phyloP scores from a whole-genome alignment of 2,113 vertebrate genomes.

The Ophthalmolycus amberensis region DNA sequence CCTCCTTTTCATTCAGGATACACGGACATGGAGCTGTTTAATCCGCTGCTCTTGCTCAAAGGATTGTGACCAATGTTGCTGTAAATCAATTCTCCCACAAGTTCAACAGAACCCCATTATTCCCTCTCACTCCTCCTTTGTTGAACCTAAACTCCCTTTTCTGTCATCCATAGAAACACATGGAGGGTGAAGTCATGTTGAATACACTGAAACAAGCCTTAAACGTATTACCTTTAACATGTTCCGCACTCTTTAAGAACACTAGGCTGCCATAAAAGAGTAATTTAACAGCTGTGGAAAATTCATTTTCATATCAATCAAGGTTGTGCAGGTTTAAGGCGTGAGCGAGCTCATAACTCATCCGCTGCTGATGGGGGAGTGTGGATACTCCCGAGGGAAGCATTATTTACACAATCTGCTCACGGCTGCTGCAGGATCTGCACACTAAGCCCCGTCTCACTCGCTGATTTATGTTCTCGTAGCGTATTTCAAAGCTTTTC shows the following conservation, averaged over 20 bases:
- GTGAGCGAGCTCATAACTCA: slow-evolving; percentile 42
- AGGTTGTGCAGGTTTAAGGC: slow-evolving; percentile 3
- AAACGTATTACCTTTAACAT: not conserved
- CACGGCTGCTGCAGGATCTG: slow-evolving; percentile 5
- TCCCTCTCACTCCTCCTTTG: not conserved
- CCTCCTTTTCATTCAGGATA: not conserved
- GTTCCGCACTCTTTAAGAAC: not conserved
- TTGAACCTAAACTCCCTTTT: not conserved
- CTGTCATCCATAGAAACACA: not conserved
- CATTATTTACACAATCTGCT: slow-evolving; percentile 52
- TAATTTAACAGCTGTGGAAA: not conserved
- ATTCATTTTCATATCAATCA: slow-evolving; percentile 41
- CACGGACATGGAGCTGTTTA: not conserved
- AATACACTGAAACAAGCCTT: not conserved
- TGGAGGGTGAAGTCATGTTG: not conserved
- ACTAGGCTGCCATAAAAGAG: not conserved
- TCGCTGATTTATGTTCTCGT: slow-evolving; percentile 16
- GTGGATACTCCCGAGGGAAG: slow-evolving; percentile 19
- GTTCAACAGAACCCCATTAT: slow-evolving; percentile 1
- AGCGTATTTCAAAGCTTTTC: slow-evolving; percentile 11
- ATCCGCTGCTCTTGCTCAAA: slow-evolving; percentile 25
- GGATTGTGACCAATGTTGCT: slow-evolving; percentile 19
- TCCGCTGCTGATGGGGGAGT: not conserved
- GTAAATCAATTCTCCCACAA: slow-evolving; percentile 18
- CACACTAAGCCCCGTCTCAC: not conserved